Base-by-base conservation (phyloP, 2,888 invertebrate species). In the Sinotaia quadrata region DNA sequence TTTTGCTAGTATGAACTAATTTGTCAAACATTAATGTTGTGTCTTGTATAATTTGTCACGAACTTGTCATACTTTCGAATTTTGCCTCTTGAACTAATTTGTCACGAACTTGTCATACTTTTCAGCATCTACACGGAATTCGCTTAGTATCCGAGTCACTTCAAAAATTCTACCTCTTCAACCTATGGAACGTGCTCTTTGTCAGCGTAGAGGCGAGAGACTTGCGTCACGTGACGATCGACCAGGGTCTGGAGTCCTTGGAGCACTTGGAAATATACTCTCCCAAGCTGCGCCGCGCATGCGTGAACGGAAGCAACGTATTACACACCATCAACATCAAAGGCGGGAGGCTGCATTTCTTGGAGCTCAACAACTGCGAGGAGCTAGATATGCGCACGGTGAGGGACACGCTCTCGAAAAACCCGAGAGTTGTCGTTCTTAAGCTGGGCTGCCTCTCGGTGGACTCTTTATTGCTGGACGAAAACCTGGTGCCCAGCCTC, bases 111-210 rank as follows among this genome's bases (percentile, higher is more conserved):
- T n/a, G n/a, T n/a, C n/a, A n/a, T n/a, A n/a, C n/a, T n/a, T 49
- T 37, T 31, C 76, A 82, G 82, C 76, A 78, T 49, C 77, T 82
- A 4, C 78, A 80, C 68, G 82, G 82, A 7, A 79, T 82, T 27
- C 74, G 82, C 27, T 69, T 82, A 37, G 68, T 78, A 33, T 80
- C 80, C 0, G 69, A 70, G 29, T 81, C 80, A 7, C 73, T 82
- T 4, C 80, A 80, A 69, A 82, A 81, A 61, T 68, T 81, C 56
- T 82, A 78, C 69, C 73, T 82, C 18, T 81, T 78, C 73, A 82
- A 81, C 66, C 67, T 81, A 12, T 81, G 82, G 82, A 80, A 78
- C 65, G 80, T 77, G 15, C 65, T 75, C 36, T 81, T 81, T 69
- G 73, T 82, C 67, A 80, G 80, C 67, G 71, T 82, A 31, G 69